Evolutionary conservation across 2,113 vertebrate species (phyloP), one percentile per base, ranked within the genome.

Genomic region (Sinocyclocheilus anophthalmus): DNA sequence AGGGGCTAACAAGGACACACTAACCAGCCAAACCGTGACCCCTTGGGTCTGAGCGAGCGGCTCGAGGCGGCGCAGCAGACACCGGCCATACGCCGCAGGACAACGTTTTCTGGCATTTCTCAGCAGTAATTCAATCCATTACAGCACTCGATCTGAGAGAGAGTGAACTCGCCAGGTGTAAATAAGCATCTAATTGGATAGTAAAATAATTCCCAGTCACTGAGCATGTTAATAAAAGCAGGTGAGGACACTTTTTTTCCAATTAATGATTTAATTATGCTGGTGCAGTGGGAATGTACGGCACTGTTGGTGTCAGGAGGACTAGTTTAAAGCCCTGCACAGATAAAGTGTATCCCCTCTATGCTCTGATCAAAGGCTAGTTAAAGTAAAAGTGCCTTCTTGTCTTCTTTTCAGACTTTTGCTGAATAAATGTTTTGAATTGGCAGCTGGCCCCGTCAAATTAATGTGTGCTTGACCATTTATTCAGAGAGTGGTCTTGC

Each of bases 161-260:
- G 61, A 83, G 75, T 18, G 75, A 69, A 87, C 45, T 61, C 84
- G 79, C 48, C 84, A 82, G 79, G 80, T 88, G 84, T 88, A 88
- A 88, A 78, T 86, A 87, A 80, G 76, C 24, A 50, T 86, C 76
- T 87, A 87, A 89, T 70, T 81, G 67, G 84, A 84, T 80, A 81
- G 63, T 84, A 82, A 82, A 82, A 84, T 88, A 72, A 86, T 84
- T 86, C 24, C 30, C 67, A 70, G 72, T 80, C 76, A 81, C 75
- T 73, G 48, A 39, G 59, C 85, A 67, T 48, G 77, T 82, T 87
- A 86, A 86, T 84, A 72, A 70, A 70, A 73, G 65, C 76, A 77
- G 83, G 85, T 88, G 55, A 86, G 76, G 57, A 65, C 53, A 83
- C 24, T 79, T 75, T 84, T 30, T 85, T 70, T 61, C 69, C 30